phyloP scores from a whole-genome alignment of 2,888 invertebrate species.

The Phengaris alcon region DNA sequence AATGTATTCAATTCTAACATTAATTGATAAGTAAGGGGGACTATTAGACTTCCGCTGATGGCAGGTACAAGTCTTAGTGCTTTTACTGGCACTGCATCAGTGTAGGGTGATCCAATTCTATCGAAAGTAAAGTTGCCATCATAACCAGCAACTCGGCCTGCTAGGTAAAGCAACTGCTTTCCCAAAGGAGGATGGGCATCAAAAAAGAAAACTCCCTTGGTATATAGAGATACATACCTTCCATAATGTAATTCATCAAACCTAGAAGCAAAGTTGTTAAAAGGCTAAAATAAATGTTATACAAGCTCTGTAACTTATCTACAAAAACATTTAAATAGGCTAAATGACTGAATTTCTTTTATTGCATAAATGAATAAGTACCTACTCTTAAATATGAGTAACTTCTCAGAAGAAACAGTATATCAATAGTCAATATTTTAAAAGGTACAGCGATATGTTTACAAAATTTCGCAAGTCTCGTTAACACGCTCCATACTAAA shows the following conservation, averaged over 20 bases:
- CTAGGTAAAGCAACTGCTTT: conserved; percentile 91
- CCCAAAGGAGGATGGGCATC: conserved; percentile 97
- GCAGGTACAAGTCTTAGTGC: conserved; percentile 93
- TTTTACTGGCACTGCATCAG: conserved; percentile 85
- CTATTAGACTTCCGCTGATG: conserved; percentile 90
- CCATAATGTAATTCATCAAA: conserved; percentile 98
- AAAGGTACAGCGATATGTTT: too few species aligned
- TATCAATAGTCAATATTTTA: too few species aligned
- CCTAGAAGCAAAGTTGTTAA: conserved; percentile 69
- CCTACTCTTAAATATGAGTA: too few species aligned
- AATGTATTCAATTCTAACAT: conserved; percentile 88
- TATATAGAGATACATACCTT: conserved; percentile 93
- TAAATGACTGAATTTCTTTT: too few species aligned
- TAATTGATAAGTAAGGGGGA: conserved; percentile 90
- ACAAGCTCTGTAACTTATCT: too few species aligned
- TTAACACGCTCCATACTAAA: too few species aligned
- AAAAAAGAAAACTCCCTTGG: conserved; percentile 95
- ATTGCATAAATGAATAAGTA: too few species aligned
- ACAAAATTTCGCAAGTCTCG: too few species aligned
- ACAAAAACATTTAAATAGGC: too few species aligned
- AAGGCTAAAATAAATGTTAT: background rate
- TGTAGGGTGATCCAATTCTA: conserved; percentile 88
- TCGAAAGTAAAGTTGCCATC: conserved; percentile 93
- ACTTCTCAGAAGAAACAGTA: too few species aligned
- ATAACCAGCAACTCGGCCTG: conserved; percentile 87